Base-by-base conservation (phyloP, 2,888 invertebrate genomes). In the Xylophagus ater region DNA sequence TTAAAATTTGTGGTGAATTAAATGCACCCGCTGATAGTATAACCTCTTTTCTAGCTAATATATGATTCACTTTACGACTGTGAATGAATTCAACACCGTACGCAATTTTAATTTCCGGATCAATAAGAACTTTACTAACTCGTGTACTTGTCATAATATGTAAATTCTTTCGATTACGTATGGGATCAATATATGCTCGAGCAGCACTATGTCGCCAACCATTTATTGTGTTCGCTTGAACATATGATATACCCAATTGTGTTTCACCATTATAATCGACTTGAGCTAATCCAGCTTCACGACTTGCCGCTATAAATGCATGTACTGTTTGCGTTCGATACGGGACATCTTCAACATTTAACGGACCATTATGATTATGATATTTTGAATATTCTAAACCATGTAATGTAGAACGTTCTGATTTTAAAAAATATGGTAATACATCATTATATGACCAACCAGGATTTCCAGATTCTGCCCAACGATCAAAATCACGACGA, bases 1-100 rank as follows among this genome's bases (percentile, higher is more conserved):
- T 82, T 10, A 90, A 69, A 4, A 90, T 58, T 59, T 90, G 88
- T 1, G 89, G 85, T 1, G 85, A 80, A 51, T 82, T 83, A 46
- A 90, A 77, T 2, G 86, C 74, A 1, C 90, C 89, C 8, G 82
- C 84, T 30, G 81, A 78, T 26, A 89, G 52, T 43, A 90, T 80
- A 0, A 90, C 77, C 65, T 85, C 86, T 55, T 78, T 81, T 2
- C 70, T 70, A 1, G 78, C 81, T 36, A 55, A 59, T 1, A 72
- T 74, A 10, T 58, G 63, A 44, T 60, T 56, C 29, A 56, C 56
- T 13, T 56, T 39, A 25, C 62, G 62, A 18, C 73, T 66, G 37
- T 71, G 68, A 3, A 70, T 62, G 47, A 74, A 80, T 49, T 76
- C 66, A 0, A 83, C 74, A 2, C 81, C 81, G 41, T 70, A 68